Evolutionary conservation across 30 jellyfish, hydroid and myxozoan genomes (phyloP).

Genomic region (Aurelia aurita complex sp. Pacific): DNA sequence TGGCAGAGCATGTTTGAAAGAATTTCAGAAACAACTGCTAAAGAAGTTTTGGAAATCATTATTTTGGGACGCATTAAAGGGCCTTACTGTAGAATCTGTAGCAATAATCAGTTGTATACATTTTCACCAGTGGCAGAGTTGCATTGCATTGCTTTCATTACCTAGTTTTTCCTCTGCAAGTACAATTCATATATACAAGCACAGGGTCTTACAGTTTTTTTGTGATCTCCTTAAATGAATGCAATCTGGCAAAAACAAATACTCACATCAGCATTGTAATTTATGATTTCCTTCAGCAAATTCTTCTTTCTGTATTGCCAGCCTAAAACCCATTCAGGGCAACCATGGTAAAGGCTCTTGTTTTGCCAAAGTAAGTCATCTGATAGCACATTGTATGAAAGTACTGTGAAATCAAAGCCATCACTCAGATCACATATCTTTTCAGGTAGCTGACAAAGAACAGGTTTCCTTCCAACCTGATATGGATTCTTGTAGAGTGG

Average conservation of each 20-base stretch:
- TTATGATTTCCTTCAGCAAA: slow-evolving; percentile 73
- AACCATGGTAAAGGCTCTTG: slow-evolving; percentile 49
- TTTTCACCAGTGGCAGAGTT: too few relatives aligned
- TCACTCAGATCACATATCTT: not conserved
- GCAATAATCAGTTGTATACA: too few relatives aligned
- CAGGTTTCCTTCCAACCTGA: slow-evolving; percentile 48
- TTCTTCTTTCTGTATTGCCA: slow-evolving; percentile 88
- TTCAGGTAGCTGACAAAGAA: slow-evolving; percentile 11
- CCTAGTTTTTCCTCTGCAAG: too few relatives aligned
- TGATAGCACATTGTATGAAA: slow-evolving; percentile 95
- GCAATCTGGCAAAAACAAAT: not conserved
- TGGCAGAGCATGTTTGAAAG: too few relatives aligned
- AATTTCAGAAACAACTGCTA: too few relatives aligned
- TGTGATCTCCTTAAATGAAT: too few relatives aligned
- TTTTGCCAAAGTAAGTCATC: slow-evolving; percentile 80
- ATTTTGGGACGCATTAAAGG: too few relatives aligned
- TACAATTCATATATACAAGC: too few relatives aligned
- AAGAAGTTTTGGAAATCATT: too few relatives aligned
- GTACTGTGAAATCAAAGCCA: slow-evolving; percentile 78
- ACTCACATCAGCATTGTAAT: slow-evolving; percentile 94
- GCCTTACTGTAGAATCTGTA: too few relatives aligned
- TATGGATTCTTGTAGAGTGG: slow-evolving; percentile 37
- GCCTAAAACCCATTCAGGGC: slow-evolving; percentile 57
- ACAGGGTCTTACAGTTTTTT: too few relatives aligned
- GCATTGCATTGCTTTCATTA: too few relatives aligned